Percentiles rank a stretch among this genome's conserved stretches.
Evolutionary conservation across 2,113 vertebrate genomes (phyloP).

Genomic region (Pseudorhombus dupliciocellatus): DNA sequence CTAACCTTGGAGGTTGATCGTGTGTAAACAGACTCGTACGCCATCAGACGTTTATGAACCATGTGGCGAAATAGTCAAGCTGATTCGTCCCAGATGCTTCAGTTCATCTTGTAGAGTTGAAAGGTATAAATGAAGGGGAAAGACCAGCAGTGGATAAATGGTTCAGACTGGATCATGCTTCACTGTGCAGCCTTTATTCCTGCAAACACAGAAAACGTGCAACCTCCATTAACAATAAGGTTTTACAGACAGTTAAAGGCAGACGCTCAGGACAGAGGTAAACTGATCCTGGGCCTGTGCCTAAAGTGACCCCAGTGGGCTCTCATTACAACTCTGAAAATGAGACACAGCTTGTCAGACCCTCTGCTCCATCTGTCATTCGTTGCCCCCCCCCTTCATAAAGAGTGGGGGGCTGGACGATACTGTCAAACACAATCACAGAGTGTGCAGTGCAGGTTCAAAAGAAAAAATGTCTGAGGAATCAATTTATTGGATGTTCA

Average conservation of each 20-base stretch:
- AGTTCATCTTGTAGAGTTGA: neutral
- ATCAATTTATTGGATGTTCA: conserved; percentile 41
- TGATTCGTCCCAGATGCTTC: neutral
- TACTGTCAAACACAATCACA: conserved; percentile 65
- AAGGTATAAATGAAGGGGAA: neutral
- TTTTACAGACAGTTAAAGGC: conserved; percentile 54
- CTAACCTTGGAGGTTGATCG: conserved; percentile 29
- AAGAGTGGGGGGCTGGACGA: conserved; percentile 39
- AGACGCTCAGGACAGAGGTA: conserved; percentile 45
- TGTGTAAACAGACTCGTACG: conserved; percentile 1
- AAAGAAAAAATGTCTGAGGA: conserved; percentile 54
- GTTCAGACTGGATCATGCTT: neutral
- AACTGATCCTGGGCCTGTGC: conserved; percentile 64
- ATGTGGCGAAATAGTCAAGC: neutral
- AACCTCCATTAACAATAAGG: conserved; percentile 33
- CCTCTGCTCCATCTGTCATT: conserved; percentile 58
- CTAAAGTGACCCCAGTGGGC: conserved; percentile 73
- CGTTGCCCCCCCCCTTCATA: conserved; percentile 31
- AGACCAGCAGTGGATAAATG: neutral
- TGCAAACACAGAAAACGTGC: conserved; percentile 21
- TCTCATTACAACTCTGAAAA: conserved; percentile 84
- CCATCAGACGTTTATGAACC: neutral
- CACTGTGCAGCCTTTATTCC: neutral
- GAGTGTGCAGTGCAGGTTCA: conserved; percentile 22
- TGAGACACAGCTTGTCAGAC: conserved; percentile 77